Percentiles rank a stretch among this genome's conserved stretches.
phyloP scores from a whole-genome alignment of 1,140 invertebrate genomes.

The Caenorhabditis inopinata region DNA sequence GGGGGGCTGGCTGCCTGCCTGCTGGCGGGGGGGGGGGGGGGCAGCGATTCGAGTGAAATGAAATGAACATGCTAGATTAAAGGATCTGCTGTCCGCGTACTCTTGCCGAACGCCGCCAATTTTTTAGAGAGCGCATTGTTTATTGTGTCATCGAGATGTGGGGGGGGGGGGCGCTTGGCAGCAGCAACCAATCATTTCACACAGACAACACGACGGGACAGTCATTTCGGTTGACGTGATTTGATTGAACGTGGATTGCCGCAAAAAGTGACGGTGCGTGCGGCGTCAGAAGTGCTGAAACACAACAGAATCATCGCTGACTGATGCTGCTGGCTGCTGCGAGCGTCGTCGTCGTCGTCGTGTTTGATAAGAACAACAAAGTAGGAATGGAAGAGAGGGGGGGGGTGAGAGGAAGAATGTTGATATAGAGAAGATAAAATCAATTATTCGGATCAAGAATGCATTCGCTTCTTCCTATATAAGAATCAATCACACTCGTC shows the following conservation, averaged over 20 bases:
- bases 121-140: conserved; percentile 19
- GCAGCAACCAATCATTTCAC: too few relatives aligned
- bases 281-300: neutral
- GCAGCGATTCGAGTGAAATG: neutral
- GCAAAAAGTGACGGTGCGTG: neutral
- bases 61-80: conserved; percentile 8
- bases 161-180: neutral
- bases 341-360: too few relatives aligned
- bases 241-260: conserved; percentile 1
- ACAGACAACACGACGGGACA: too few relatives aligned
- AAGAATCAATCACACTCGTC: conserved; percentile 31
- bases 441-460: conserved; percentile 13
- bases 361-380: conserved; percentile 9
- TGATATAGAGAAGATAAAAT: conserved; percentile 21
- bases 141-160: neutral
- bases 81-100: neutral
- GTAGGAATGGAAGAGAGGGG: too few relatives aligned
- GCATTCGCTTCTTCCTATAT: neutral
- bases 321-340: too few relatives aligned
- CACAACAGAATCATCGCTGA: too few relatives aligned
- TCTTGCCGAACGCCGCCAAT: neutral
- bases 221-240: conserved; percentile 20
- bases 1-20: too few relatives aligned
- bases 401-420: too few relatives aligned
- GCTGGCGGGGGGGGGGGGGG: neutral